Evolutionary conservation across 2,888 invertebrate genomes (phyloP), one percentile per base, ranked within the genome.

Genomic region (Diaperis boleti): DNA sequence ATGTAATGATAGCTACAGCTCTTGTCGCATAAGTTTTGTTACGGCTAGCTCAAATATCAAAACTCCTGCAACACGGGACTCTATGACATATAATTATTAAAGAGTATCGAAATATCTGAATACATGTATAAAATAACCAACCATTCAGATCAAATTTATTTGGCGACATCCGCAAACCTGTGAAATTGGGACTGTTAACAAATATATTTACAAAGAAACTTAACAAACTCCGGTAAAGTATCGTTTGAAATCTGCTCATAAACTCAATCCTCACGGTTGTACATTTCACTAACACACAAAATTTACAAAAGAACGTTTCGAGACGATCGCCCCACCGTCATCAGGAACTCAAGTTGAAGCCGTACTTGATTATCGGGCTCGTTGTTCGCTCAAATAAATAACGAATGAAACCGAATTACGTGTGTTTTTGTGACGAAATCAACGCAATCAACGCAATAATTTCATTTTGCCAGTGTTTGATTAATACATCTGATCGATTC

Each of bases 1-100:
- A 77, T 74, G 73, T 76, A 77, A 71, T 75, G 72, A 70, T 66
- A 64, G 52, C 59, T 65, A 65, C 65, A 62, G 15, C 57, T 39
- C 54, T 65, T 66, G 41, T 68, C 67, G 64, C 62, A 64, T 47
- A 66, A 67, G 69, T 65, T 63, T 68, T 66, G 63, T 59, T 67
- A 61, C 57, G n/a, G 22, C 17, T 33, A 44, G 17, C 45, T 52
- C 56, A 54, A 56, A 62, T 66, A 67, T 62, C 66, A 70, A 70
- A 70, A 68, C 66, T 62, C 44, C 42, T 67, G 62, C 62, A 65
- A 59, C n/a, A 41, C 59, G 29, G 56, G 52, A 62, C 62, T 66
- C 64, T 68, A 68, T 63, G 65, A 69, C 67, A 68, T 67, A 68
- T 60, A 66, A 52, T 68, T 69, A 66, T 55, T 66, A 65, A 66